Percentiles rank a stretch among this genome's conserved stretches.
Conservation (phyloP, 2,113 vertebrate genomes). For the Empidonax traillii region DNA sequence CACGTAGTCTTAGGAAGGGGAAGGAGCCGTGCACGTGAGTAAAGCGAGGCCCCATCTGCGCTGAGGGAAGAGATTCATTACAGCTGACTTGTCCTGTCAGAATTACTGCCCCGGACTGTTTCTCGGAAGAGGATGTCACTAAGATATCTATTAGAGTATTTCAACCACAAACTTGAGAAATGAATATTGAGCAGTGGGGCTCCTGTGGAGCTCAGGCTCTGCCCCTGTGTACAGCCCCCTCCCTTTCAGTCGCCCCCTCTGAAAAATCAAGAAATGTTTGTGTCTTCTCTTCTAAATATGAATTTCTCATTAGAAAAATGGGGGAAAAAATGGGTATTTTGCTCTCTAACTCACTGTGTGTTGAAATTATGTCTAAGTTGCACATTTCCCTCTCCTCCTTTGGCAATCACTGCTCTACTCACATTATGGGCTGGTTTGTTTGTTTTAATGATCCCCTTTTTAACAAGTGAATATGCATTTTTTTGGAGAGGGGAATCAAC, state of each 20-base stretch:
- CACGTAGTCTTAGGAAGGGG: neutral
- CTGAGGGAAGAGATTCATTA: constrained; percentile 50
- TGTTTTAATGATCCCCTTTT: neutral
- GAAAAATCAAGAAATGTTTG: neutral
- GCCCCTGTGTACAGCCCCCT: neutral
- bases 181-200: neutral
- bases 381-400: neutral
- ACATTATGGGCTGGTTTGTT: neutral
- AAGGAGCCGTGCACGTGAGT: neutral
- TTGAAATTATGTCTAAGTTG: neutral
- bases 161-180: constrained; percentile 14
- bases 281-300: neutral
- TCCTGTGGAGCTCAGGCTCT: neutral
- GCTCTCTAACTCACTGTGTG: neutral
- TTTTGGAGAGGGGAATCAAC: neutral
- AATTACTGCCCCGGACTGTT: constrained; percentile 44
- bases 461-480: neutral
- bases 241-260: neutral
- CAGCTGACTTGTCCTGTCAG: constrained; percentile 62
- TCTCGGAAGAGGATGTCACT: neutral
- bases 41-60: constrained; percentile 53
- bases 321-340: rapidly evolving
- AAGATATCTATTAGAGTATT: constrained; percentile 10
- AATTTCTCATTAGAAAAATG: neutral
- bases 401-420: neutral